Conservation (phyloP, 2,888 invertebrate genomes). For the Brachyptera risi region DNA sequence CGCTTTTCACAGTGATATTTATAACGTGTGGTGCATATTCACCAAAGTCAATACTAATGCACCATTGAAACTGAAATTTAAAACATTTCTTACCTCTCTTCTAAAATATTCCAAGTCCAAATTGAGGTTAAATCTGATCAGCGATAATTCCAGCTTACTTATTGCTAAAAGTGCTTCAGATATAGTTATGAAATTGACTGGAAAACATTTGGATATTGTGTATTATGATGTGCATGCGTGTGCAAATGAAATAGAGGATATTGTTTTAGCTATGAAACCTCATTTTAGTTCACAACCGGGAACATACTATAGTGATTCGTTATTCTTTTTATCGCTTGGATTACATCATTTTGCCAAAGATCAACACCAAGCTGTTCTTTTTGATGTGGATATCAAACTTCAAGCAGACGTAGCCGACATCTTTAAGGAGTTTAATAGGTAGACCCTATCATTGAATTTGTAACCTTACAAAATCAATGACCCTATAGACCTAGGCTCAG, state of each 20-base stretch:
- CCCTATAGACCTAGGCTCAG: no score
- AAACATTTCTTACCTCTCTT: slow-evolving; percentile 50
- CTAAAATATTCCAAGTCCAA: slow-evolving; percentile 49
- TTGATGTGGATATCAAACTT: slow-evolving; percentile 76
- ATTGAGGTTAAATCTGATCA: slow-evolving; percentile 57
- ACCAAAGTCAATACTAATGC: slow-evolving; percentile 53
- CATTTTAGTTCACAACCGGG: slow-evolving; percentile 67
- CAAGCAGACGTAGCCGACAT: slow-evolving; percentile 61
- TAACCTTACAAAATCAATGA: no score
- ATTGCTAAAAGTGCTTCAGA: slow-evolving; percentile 51
- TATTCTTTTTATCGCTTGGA: slow-evolving; percentile 74
- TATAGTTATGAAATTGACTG: slow-evolving; percentile 39
- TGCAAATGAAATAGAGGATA: slow-evolving; percentile 55
- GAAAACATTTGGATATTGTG: slow-evolving; percentile 20
- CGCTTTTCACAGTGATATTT: slow-evolving; percentile 34
- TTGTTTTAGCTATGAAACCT: slow-evolving; percentile 63
- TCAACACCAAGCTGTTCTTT: slow-evolving; percentile 60
- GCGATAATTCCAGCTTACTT: slow-evolving; percentile 54
- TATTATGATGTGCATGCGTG: slow-evolving; percentile 61
- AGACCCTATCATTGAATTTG: no score
- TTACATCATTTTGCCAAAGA: slow-evolving; percentile 64
- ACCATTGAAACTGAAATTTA: slow-evolving; percentile 51
- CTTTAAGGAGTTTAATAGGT: slow-evolving; percentile 61
- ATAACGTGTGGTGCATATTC: slow-evolving; percentile 56
- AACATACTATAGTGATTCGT: slow-evolving; percentile 71